These are phyloP conservation scores for Diorhabda carinulata DNA, from an alignment of 1,140 invertebrate genomes.

Conservation along the genomic window DNA sequence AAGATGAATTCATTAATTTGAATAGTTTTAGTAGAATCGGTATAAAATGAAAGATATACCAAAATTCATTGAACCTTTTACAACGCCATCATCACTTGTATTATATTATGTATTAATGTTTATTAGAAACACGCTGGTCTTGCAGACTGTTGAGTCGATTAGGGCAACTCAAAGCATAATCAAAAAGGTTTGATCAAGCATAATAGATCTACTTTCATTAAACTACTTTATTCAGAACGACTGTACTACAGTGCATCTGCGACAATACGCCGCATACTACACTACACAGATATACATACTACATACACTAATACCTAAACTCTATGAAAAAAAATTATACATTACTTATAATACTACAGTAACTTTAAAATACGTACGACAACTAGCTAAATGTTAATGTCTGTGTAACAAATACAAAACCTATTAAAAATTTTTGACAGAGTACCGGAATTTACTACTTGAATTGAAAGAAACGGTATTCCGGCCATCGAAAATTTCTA, in stretches of 20 bases:
- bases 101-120: background rate
- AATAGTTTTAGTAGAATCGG: no score
- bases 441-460: slow-evolving; percentile 6
- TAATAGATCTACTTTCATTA: slow-evolving; percentile 46
- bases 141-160: slow-evolving; percentile 20
- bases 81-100: no score
- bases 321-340: slow-evolving; percentile 43
- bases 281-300: slow-evolving; percentile 50
- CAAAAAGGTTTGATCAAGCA: slow-evolving; percentile 43
- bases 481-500: background rate
- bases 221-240: slow-evolving; percentile 51
- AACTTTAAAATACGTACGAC: slow-evolving; percentile 43
- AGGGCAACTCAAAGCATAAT: slow-evolving; percentile 18
- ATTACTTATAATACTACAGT: slow-evolving; percentile 43
- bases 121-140: slow-evolving; percentile 22
- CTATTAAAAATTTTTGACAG: slow-evolving; percentile 3
- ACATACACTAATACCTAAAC: slow-evolving; percentile 47
- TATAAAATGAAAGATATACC: no score
- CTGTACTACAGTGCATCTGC: slow-evolving; percentile 50
- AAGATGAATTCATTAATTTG: no score
- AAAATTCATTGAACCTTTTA: no score
- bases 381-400: slow-evolving; percentile 44
- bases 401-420: slow-evolving; percentile 29
- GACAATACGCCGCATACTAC: slow-evolving; percentile 38
- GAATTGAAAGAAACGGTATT: background rate